Base-by-base conservation (phyloP, 2,113 vertebrate genomes). In the Oreotrochilus melanogaster region DNA sequence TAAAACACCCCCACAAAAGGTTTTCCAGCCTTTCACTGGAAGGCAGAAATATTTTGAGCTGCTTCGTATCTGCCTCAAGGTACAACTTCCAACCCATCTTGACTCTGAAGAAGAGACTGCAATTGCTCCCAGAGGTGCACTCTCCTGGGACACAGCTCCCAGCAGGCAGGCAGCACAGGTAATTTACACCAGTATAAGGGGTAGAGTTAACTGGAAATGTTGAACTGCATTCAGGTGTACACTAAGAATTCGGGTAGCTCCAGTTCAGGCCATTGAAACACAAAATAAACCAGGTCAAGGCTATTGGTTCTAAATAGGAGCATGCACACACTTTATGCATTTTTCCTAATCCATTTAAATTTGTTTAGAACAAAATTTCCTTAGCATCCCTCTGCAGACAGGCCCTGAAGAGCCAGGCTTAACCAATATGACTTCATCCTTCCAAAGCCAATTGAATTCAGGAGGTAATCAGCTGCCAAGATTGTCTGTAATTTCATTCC, bases 251-350 rank as follows among this genome's bases (percentile, higher is more conserved):
- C 5, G 45, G 70, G 70, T 51, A 85, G 45, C 54, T 30, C 24
- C 21, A 28, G 24, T 17, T 85, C 57, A 81, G 27, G 18, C 84
- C 81, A 73, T 3, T 60, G n/a, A 89, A 48, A 53, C 69, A 91
- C 7, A 25, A 91, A 81, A 25, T 39, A 84, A 84, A 48, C 43
- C 14, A 11, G 43, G 60, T 51, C 42, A 78, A 78, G 35, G 69
- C 22, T 33, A 61, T 18, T 50, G 84, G 43, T 39, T 64, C 69
- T 51, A 33, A 88, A 73, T 0, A 73, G 35, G 28, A 90, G 30
- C 0, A 0, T 65, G 37, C 24, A 53, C 39, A 51, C 0, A 1
- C n/a, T 91, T 60, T 28, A 43, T 48, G 51, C 13, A 39, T 9
- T 56, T 81, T 67, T 31, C 48, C 43, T 78, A 50, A 89, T 28